These are phyloP conservation scores for Polypterus senegalus DNA, from an alignment of 2,113 vertebrate genomes.

Conservation along the genomic window DNA sequence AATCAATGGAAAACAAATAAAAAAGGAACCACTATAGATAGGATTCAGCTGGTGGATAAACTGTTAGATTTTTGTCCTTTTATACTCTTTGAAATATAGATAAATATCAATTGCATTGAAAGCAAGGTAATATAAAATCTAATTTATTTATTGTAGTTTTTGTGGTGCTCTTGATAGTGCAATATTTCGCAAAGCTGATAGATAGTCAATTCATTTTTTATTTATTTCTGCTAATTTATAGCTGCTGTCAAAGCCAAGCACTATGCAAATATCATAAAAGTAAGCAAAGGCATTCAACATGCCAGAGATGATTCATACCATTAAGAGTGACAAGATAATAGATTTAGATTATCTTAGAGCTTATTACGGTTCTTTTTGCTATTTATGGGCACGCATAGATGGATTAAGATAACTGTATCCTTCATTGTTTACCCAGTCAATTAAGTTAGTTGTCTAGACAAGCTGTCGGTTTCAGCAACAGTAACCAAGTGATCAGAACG, in stretches of 20 bases:
- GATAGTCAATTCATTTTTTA: not conserved
- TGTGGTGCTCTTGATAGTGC: not conserved
- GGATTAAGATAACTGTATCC: conserved; percentile 4
- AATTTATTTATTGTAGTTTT: not conserved
- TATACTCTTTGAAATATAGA: too few relatives aligned
- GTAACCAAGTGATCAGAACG: conserved; percentile 4
- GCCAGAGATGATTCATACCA: not conserved
- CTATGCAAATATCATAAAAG: not conserved
- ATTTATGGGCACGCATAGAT: not conserved
- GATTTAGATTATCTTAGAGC: conserved; percentile 16
- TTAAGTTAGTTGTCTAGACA: conserved; percentile 9
- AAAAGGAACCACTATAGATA: too few relatives aligned
- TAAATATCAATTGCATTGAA: too few relatives aligned
- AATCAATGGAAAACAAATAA: too few relatives aligned
- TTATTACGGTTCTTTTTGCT: conserved; percentile 23
- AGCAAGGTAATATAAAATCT: too few relatives aligned
- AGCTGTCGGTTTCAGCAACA: conserved; percentile 4
- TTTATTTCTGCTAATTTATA: not conserved
- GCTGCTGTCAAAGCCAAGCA: not conserved
- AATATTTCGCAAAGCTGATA: not conserved
- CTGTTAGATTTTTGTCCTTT: not conserved
- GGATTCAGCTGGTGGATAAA: too few relatives aligned
- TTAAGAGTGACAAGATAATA: not conserved
- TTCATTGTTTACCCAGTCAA: conserved; percentile 3
- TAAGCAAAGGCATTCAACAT: not conserved